Base-by-base conservation (phyloP, 2,113 vertebrate species). In the Etheostoma cragini region DNA sequence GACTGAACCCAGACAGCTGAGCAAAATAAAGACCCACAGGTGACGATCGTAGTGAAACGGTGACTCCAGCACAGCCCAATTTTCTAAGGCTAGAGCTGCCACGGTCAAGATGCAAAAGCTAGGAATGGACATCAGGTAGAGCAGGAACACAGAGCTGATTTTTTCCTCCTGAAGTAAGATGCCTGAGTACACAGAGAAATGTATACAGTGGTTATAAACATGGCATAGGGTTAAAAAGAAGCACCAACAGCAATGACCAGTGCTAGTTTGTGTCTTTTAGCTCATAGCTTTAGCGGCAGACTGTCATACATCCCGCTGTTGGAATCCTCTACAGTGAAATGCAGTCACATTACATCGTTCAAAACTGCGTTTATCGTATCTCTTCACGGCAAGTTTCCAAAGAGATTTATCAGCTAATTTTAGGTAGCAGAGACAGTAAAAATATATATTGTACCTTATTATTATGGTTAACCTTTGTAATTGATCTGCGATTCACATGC, bases 1-100 rank as follows among this genome's bases (percentile, higher is more conserved):
- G 77, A 99, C 97, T 0, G 98, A 99, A 82, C 97, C 95, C 74
- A 98, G 91, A 92, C 98, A 99, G 95, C 98, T 99, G 86, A 99
- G 96, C 87, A 98, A 87, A 84, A 99, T 89, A 19, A 97, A 98
- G 83, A 94, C 88, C 98, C 98, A 99, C 72, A 99, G 96, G 60
- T 76, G 88, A 26, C 89, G 67, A 53, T 98, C 95, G 0, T 96
- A 94, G 30, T 95, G 92, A 12, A 95, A 81, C 1, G 96, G 93
- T 0, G 92, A 95, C 2, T 95, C 95, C 79, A 96, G 95, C 16
- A 94, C 67, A 0, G 96, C 91, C n/a, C 95, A 96, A 61, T 97
- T 95, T 81, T 99, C 98, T 88, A 99, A 92, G 0, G 94, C 91
- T 87, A 98, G 89, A 0, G 98, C 97, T 0, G 98, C 97, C 5